Base-by-base conservation (phyloP, 2,113 vertebrate species). In the Hydrolagus affinis region DNA sequence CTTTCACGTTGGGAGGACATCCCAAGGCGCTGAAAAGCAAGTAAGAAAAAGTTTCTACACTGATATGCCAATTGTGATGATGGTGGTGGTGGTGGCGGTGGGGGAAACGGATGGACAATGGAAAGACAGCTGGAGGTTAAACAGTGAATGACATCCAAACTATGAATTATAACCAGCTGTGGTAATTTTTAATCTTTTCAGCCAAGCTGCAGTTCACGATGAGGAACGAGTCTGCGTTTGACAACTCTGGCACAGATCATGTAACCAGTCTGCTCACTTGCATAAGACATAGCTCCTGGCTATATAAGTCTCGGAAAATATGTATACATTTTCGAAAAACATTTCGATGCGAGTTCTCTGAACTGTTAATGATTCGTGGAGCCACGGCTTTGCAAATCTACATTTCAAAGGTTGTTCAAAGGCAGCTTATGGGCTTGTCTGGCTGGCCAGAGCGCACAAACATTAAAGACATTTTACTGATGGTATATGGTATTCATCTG, bases 121-220 rank as follows among this genome's bases (percentile, higher is more conserved):
- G 62, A 80, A 60, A 28, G 59, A 23, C 59, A 80, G 60, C 77
- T 83, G 77, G 77, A 64, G 17, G 19, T 14, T 64, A 66, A 83
- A 83, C 59, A 83, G 23, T 64, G 60, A 25, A 80, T 28, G 23
- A 80, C 77, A 28, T 64, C 57, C 77, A 25, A 80, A 15, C 11
- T 30, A 60, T 80, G 3, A 80, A 80, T 80, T 62, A 80, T 62
- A 80, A 80, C 59, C 76, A 80, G 76, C 76, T 64, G 76, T 80
- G 57, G 66, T 15, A n/a, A n/a, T 19, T 69, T 69, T 69, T 69
- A 19, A 75, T 56, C 25, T 83, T 83, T 66, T 32, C n/a, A 66
- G 60, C 60, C 28, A 83, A 30, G 60, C 23, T 19, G 77, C 25
- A 30, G 25, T 83, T 28, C 19, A 17, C 0, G 19, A 8, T 19